Evolutionary conservation across 2,888 invertebrate species (phyloP), one percentile per base, ranked within the genome.

Genomic region (Lepeophtheirus nordmannii): DNA sequence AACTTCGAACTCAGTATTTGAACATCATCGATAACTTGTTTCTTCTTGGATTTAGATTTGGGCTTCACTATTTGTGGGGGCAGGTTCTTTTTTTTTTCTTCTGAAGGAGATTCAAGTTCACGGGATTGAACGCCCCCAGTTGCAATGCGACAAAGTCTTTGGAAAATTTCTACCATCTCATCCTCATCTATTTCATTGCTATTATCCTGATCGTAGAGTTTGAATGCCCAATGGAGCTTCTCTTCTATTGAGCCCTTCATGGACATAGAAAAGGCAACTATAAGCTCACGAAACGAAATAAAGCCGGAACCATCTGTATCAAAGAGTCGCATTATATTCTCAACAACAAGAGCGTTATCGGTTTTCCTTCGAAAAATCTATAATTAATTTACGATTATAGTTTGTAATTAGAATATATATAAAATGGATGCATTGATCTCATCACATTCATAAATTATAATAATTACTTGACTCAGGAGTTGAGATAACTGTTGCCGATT

Each of bases 201-300:
- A 17, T 46, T 46, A 46, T 46, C 53, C 53, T 46, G 53, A 46
- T 46, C 53, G 53, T 46, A 46, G 53, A 46, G 53, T 17, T 46
- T 46, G 8, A 46, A 46, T 46, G 53, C 53, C 53, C 58, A 58
- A 20, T 22, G 22, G 23, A 58, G 20, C 58, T 22, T 22, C 7
- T 58, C 23, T 7, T 58, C 23, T 14, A 14, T 12, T 17, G 58
- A 22, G 12, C 58, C 58, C 9, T 58, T 58, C 58, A 58, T 58
- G 23, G 58, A 58, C 58, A 58, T 58, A 9, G 58, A 58, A 9
- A 58, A 58, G 58, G 58, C 58, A 14, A 58, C 23, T 20, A 58
- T 20, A 22, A 58, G 58, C 58, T 58, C 58, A 5, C 23, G 20
- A 23, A 58, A 58, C 1, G 22, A 20, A 20, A 58, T 23, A 22